Evolutionary conservation across 2,888 invertebrate species (phyloP).

Genomic region (Acrobasis repandana): DNA sequence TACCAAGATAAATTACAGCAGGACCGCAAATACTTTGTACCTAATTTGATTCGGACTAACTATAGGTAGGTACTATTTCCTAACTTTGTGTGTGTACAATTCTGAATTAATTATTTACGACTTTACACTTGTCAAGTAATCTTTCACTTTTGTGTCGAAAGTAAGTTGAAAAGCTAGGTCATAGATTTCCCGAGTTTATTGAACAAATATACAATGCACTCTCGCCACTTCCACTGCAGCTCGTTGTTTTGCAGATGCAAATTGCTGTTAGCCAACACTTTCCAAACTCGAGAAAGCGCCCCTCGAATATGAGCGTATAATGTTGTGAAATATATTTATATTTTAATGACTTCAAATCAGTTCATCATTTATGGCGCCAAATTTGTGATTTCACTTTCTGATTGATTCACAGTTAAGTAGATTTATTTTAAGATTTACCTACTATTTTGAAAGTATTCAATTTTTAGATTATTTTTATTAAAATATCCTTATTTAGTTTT

Average conservation of each 20-base stretch:
- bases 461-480: too few relatives aligned
- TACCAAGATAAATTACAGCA: too few relatives aligned
- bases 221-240: constrained; percentile 9
- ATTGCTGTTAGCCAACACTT: constrained; percentile 8
- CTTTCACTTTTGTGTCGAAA: background rate
- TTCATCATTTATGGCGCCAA: constrained; percentile 4
- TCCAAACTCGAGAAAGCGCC: constrained; percentile 17
- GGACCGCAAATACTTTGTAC: too few relatives aligned
- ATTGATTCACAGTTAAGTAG: background rate
- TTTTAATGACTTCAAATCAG: constrained; percentile 15
- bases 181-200: constrained; percentile 6
- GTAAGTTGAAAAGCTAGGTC: constrained; percentile 10
- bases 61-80: too few relatives aligned
- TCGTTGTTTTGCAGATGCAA: constrained; percentile 15
- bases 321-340: constrained; percentile 5
- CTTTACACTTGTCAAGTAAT: background rate
- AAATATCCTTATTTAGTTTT: too few relatives aligned
- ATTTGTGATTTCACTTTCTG: constrained; percentile 12
- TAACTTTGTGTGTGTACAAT: too few relatives aligned
- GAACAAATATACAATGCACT: constrained; percentile 13
- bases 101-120: background rate
- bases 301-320: constrained; percentile 1
- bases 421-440: too few relatives aligned
- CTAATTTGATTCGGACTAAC: too few relatives aligned
- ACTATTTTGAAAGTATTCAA: too few relatives aligned